These are phyloP conservation scores for Diadema setosum DNA, from an alignment of 35 echinoderm and acorn worm genomes.

Conservation along the genomic window DNA sequence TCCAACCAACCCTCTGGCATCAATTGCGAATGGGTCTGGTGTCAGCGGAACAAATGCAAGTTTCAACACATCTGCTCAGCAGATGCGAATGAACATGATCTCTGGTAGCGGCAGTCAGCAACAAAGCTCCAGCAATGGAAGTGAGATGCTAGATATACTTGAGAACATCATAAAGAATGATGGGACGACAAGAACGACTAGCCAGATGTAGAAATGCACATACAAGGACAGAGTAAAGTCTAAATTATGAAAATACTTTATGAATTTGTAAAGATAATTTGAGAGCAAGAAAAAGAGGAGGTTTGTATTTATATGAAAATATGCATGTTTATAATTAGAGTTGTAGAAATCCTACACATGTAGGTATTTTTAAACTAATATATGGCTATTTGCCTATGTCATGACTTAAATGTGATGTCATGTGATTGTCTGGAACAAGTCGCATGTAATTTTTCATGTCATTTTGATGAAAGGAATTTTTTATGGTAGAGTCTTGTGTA, in stretches of 20 bases:
- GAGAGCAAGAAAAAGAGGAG: neutral
- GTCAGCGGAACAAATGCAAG: neutral
- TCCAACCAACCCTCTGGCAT: neutral
- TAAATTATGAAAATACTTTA: neutral
- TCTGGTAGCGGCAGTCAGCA: neutral
- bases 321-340: conserved; percentile 12
- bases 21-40: neutral
- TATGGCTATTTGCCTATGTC: neutral
- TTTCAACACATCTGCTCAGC: neutral
- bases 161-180: conserved; percentile 24
- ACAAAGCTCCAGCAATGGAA: neutral
- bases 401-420: neutral
- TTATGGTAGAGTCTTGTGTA: neutral
- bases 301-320: conserved; percentile 30
- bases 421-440: conserved; percentile 11
- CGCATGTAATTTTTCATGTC: neutral
- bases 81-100: conserved; percentile 17
- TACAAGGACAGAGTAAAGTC: neutral
- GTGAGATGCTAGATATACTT: neutral
- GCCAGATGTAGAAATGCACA: neutral
- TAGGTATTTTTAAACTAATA: conserved; percentile 4
- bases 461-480: neutral
- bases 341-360: neutral
- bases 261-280: neutral
- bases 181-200: neutral